Evolutionary conservation across 2,888 invertebrate species (phyloP), one percentile per base, ranked within the genome.

Genomic region (Drosophila histrio): DNA sequence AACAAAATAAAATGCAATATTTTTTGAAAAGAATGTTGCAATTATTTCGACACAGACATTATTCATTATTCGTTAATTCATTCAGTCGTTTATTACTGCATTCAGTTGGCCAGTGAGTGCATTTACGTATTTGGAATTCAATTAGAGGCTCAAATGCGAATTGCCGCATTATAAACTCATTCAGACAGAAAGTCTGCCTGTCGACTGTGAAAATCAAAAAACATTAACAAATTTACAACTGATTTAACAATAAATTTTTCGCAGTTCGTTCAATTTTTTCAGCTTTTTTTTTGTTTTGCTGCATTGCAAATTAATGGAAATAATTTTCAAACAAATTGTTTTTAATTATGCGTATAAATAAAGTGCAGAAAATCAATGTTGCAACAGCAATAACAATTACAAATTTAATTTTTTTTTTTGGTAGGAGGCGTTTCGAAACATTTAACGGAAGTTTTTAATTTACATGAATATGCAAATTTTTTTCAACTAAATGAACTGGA

Each of bases 161-260:
- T 59, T 44, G 57, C 43, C 65, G 56, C 62, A 75, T 72, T 72
- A 67, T 61, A 58, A 60, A 52, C 54, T 9, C 73, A 77, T 53
- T 68, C 73, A 69, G 50, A 39, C 62, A 69, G 59, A 58, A 61
- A 49, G 54, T 66, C 72, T 63, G 66, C 11, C 58, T 53, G 75
- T 62, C 52, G 49, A 2, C 36, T 22, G 26, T 32, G 24, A 17
- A 59, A 59, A 53, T n/a, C 28, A 58, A 64, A 72, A 70, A 56
- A 59, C 62, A 67, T 72, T 70, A 73, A 72, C 73, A 65, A 85
- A 77, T 85, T 79, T 77, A 74, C 86, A 87, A 87, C 75, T 77
- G 88, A 85, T 85, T 85, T 79, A 82, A 76, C 79, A 87, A 74
- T 73, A 75, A 87, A 79, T 75, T 76, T 72, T 53, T 54, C 49